Conservation (phyloP, 53 echinoderm and acorn worm genomes). For the Antedon mediterranea region DNA sequence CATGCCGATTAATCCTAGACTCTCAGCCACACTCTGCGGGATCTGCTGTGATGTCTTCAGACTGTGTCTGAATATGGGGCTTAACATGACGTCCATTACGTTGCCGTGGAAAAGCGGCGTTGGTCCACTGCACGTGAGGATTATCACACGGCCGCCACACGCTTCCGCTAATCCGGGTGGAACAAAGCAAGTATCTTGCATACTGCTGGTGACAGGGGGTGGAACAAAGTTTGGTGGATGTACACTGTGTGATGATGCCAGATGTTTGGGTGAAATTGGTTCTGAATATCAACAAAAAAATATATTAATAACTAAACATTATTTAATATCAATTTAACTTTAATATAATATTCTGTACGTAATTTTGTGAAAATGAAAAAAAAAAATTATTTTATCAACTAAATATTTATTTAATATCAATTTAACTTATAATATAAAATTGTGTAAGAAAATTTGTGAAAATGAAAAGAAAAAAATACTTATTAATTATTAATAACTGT, state of each 20-base stretch:
- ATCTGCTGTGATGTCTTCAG: constrained; percentile 57
- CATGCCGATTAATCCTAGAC: constrained; percentile 45
- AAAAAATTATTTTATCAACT: too few species aligned
- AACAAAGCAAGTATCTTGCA: constrained; percentile 77
- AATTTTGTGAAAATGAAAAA: too few species aligned
- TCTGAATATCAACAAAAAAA: not conserved
- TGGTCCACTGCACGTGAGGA: constrained; percentile 71
- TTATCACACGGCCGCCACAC: constrained; percentile 48
- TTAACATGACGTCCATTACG: constrained; percentile 59
- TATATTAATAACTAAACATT: not conserved
- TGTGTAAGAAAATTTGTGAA: too few species aligned
- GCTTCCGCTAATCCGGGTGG: constrained; percentile 64
- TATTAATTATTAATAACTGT: too few species aligned
- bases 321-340: too few species aligned
- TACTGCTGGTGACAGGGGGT: constrained; percentile 43
- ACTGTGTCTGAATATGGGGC: constrained; percentile 68
- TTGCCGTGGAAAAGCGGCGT: constrained; percentile 81
- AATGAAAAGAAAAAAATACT: too few species aligned
- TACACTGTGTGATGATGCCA: constrained; percentile 42
- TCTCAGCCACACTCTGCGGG: constrained; percentile 37
- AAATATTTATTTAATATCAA: too few species aligned
- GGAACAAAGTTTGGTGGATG: constrained; percentile 77
- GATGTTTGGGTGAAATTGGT: constrained; percentile 39
- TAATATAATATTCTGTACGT: too few species aligned
- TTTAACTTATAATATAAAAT: too few species aligned